Evolutionary conservation across 1,140 invertebrate genomes (phyloP).

Genomic region (Cecropterus lyciades): DNA sequence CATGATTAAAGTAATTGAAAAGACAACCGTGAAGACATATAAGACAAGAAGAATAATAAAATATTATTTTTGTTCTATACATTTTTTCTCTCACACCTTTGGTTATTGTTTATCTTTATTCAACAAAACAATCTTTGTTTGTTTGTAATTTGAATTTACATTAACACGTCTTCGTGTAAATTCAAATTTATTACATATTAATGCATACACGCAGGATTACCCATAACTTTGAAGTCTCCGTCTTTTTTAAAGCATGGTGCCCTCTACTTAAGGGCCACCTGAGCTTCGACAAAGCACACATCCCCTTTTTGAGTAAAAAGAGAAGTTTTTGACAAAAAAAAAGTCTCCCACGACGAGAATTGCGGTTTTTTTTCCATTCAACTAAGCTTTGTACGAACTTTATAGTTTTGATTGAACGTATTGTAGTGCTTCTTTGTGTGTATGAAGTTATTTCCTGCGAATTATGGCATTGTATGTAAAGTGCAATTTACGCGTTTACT

Average conservation of each 20-base stretch:
- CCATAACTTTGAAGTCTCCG: background rate
- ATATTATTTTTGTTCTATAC: too few species aligned
- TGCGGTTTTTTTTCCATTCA: constrained; percentile 59
- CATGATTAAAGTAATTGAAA: too few species aligned
- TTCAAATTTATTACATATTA: too few species aligned
- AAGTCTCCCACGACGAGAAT: constrained; percentile 65
- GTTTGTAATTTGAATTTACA: too few species aligned
- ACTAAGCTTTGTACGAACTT: constrained; percentile 41
- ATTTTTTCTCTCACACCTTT: too few species aligned
- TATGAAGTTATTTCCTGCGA: constrained; percentile 41
- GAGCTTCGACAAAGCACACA: constrained; percentile 56
- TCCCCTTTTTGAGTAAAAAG: constrained; percentile 63
- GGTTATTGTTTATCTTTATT: too few species aligned
- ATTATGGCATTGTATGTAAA: constrained; percentile 2
- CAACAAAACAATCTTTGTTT: too few species aligned
- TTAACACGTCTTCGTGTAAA: too few species aligned
- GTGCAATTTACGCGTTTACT: constrained; percentile 8
- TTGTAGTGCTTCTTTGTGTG: constrained; percentile 40
- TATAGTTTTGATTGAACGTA: constrained; percentile 54
- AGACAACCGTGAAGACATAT: too few species aligned
- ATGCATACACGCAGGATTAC: too few species aligned
- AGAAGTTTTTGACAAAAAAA: constrained; percentile 63
- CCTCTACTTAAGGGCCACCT: constrained; percentile 46
- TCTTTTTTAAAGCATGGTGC: background rate
- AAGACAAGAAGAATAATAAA: too few species aligned